Evolutionary conservation across 2,113 vertebrate species (phyloP).

Genomic region (Paralichthys olivaceus): DNA sequence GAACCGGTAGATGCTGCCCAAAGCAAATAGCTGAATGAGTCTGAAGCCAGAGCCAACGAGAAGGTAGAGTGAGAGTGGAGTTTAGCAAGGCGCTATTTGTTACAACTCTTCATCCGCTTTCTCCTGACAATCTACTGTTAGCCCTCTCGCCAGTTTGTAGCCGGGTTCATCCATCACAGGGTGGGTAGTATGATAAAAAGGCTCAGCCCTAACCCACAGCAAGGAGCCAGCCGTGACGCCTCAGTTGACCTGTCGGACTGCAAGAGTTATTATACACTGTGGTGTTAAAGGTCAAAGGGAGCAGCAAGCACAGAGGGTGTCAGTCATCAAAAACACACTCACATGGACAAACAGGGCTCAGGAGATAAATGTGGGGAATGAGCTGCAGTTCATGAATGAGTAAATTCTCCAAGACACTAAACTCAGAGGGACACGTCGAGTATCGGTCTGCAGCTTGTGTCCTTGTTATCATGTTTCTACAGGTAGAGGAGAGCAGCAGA

Average conservation of each 20-base stretch:
- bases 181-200: slow-evolving; percentile 90
- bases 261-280: slow-evolving; percentile 91
- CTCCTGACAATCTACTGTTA: slow-evolving; percentile 46
- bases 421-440: not conserved
- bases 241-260: slow-evolving; percentile 96
- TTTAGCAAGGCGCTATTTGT: slow-evolving; percentile 60
- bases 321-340: slow-evolving; percentile 60
- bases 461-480: not conserved
- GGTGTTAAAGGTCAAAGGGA: slow-evolving; percentile 79
- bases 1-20: slow-evolving; percentile 12
- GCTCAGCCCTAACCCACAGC: slow-evolving; percentile 90
- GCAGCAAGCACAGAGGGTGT: slow-evolving; percentile 73
- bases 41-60: slow-evolving; percentile 43
- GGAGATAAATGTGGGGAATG: slow-evolving; percentile 41
- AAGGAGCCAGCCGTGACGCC: slow-evolving; percentile 88
- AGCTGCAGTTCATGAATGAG: slow-evolving; percentile 18
- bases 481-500: not conserved
- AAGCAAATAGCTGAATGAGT: slow-evolving; percentile 38
- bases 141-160: slow-evolving; percentile 52
- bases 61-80: slow-evolving; percentile 26
- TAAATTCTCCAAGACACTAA: not conserved
- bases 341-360: slow-evolving; percentile 37
- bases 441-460: not conserved
- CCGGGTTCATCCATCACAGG: slow-evolving; percentile 89
- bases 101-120: slow-evolving; percentile 59